Percentiles rank a stretch among this genome's conserved stretches.
Evolutionary conservation across 2,888 invertebrate species (phyloP).

Genomic region (Pristionchus entomophagus): DNA sequence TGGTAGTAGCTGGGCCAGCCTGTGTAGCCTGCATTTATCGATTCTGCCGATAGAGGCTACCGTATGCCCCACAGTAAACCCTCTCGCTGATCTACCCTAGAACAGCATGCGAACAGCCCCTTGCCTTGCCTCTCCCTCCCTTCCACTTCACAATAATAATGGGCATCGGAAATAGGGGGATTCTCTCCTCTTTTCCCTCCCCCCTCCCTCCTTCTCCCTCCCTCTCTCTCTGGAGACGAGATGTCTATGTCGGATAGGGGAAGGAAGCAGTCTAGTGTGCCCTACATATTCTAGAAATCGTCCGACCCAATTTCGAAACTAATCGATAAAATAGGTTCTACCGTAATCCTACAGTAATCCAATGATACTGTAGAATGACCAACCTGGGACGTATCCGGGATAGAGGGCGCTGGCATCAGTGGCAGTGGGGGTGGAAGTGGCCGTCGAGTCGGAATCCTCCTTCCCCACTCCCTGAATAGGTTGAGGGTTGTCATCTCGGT

Average conservation of each 20-base stretch:
- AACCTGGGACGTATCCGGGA: constrained; percentile 43
- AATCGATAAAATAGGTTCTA: background rate
- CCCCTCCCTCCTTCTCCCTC: background rate
- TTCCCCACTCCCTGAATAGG: constrained; percentile 44
- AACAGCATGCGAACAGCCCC: background rate
- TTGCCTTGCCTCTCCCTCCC: background rate
- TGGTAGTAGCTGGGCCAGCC: constrained; percentile 63
- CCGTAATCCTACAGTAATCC: too few relatives aligned
- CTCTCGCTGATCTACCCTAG: background rate
- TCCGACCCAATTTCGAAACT: too few relatives aligned
- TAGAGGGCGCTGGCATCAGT: background rate
- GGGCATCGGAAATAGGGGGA: constrained; percentile 25
- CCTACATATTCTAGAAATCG: too few relatives aligned
- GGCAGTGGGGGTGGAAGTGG: constrained; percentile 44
- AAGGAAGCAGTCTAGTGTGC: too few relatives aligned
- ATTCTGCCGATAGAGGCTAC: background rate
- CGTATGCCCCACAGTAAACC: background rate
- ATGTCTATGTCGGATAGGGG: constrained; percentile 11
- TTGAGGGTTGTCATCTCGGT: background rate
- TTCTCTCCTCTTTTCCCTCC: background rate
- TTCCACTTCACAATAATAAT: constrained; percentile 32
- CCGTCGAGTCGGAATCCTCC: constrained; percentile 43
- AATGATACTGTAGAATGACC: background rate
- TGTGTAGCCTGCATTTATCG: constrained; percentile 42
- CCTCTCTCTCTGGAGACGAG: constrained; percentile 1